phyloP scores from a whole-genome alignment of 2,888 invertebrate species.

The Melikaiella ostensackeni region DNA sequence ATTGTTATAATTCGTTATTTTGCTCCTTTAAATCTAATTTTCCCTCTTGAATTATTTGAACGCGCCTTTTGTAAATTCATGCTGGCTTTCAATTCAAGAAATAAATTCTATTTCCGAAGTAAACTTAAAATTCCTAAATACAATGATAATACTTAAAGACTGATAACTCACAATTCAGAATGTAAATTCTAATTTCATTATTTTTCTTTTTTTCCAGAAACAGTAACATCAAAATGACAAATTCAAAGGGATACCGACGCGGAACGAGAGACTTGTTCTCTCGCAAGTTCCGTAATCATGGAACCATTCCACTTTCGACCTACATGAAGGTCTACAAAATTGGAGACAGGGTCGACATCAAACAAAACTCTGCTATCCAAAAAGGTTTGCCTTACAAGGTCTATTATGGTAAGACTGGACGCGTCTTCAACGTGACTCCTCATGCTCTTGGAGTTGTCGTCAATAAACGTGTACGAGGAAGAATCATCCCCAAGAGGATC shows the following conservation, averaged over 20 bases:
- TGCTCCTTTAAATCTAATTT: no score
- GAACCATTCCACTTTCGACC: conserved; percentile 96
- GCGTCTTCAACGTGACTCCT: conserved; percentile 98
- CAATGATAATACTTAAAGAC: background rate
- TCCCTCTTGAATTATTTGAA: no score
- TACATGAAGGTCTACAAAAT: conserved; percentile 99
- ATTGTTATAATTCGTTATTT: no score
- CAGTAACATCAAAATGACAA: conserved; percentile 86
- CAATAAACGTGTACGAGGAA: conserved; percentile 97
- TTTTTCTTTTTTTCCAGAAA: background rate
- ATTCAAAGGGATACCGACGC: conserved; percentile 99
- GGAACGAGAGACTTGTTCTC: conserved; percentile 99
- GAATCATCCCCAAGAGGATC: conserved; percentile 96
- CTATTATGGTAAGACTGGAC: conserved; percentile 99
- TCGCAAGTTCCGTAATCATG: conserved; percentile 95
- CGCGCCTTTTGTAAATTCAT: no score
- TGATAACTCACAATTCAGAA: background rate
- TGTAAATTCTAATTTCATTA: background rate
- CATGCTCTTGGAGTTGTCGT: conserved; percentile 99
- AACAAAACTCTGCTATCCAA: conserved; percentile 99
- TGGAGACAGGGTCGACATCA: conserved; percentile 99
- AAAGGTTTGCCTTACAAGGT: conserved; percentile 99
- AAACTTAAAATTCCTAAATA: no score
- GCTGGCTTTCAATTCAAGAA: no score
- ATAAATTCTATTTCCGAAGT: no score